Evolutionary conservation across 2,113 vertebrate genomes (phyloP), one percentile per base, ranked within the genome.

Genomic region (Picathartes gymnocephalus): DNA sequence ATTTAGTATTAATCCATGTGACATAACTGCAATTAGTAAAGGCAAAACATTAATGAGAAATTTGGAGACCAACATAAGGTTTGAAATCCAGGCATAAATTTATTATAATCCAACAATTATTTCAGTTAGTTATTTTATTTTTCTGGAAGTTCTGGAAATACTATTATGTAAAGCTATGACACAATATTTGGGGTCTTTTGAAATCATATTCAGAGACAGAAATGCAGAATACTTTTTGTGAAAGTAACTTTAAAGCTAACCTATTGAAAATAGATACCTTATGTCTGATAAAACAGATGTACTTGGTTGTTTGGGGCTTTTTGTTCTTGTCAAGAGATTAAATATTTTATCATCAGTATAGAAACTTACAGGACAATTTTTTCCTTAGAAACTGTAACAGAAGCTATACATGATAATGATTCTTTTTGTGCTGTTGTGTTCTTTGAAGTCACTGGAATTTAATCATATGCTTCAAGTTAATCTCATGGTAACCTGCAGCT

Each of bases 391-490:
- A 77, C 27, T 62, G 18, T 58, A 82, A 69, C 76, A 87, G 54
- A 88, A 94, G 28, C 89, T 91, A 61, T 82, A 82, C n/a, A 42
- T 30, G 57, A 74, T 69, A 93, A 31, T 71, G 48, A 69, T 51
- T 87, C 25, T 81, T 92, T 89, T 72, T 79, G 31, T 86, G 30
- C 56, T 93, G 22, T 81, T 79, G 10, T 44, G 11, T 72, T 56
- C 89, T 95, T 95, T 95, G 89, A 95, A 95, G 84, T 91, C 70
- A 61, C 53, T 92, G 35, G 66, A 24, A 87, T 87, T 95, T 93
- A 91, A 79, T 81, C 40, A 53, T 51, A 82, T 35, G 40, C 53
- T 95, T 91, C 56, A 86, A 91, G 31, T 71, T 72, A 89, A 93
- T 48, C 65, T 65, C 39, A 61, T 35, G 54, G 80, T 91, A 93